A percentile compares a stretch with the other conserved stretches of the same genome.
phyloP scores from a whole-genome alignment of 2,113 vertebrate genomes.

The Pagrus major region DNA sequence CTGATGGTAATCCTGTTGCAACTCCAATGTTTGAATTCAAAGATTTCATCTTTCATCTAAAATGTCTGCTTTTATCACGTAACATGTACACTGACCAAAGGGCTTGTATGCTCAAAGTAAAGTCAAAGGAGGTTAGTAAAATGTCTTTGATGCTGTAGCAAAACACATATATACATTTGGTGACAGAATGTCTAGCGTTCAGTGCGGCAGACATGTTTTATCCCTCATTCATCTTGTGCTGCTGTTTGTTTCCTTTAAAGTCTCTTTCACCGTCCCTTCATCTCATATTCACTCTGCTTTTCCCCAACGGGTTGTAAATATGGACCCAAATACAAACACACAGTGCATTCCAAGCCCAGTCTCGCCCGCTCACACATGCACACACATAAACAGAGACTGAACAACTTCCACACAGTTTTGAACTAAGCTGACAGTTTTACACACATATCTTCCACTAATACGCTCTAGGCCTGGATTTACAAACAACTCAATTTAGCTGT shows the following conservation, averaged over 20 bases:
- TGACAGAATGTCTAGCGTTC: slow-evolving; percentile 11
- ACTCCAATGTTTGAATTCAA: background rate
- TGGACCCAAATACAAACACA: slow-evolving; percentile 36
- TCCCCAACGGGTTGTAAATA: slow-evolving; percentile 36
- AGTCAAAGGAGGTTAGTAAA: slow-evolving; percentile 11
- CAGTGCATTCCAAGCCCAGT: background rate
- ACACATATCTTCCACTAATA: slow-evolving; percentile 53
- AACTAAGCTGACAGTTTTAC: slow-evolving; percentile 52
- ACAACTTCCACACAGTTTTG: slow-evolving; percentile 8
- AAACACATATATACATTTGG: slow-evolving; percentile 13
- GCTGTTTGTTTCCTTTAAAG: slow-evolving; percentile 34
- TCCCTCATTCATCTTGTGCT: slow-evolving; percentile 18
- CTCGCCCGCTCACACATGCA: slow-evolving; percentile 7
- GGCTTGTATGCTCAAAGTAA: background rate
- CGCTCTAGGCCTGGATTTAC: slow-evolving; percentile 44
- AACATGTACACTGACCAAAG: background rate
- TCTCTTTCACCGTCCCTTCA: background rate
- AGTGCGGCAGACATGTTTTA: background rate
- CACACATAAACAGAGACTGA: background rate
- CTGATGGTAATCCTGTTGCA: background rate
- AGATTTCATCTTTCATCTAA: background rate
- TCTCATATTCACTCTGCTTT: slow-evolving; percentile 11
- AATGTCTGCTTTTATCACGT: background rate
- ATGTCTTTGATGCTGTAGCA: slow-evolving; percentile 7
- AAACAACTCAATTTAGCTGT: slow-evolving; percentile 72